Percentiles rank a stretch among this genome's conserved stretches.
These are phyloP conservation scores for Salminus brasiliensis DNA, from an alignment of 2,113 vertebrate species.

Conservation along the genomic window DNA sequence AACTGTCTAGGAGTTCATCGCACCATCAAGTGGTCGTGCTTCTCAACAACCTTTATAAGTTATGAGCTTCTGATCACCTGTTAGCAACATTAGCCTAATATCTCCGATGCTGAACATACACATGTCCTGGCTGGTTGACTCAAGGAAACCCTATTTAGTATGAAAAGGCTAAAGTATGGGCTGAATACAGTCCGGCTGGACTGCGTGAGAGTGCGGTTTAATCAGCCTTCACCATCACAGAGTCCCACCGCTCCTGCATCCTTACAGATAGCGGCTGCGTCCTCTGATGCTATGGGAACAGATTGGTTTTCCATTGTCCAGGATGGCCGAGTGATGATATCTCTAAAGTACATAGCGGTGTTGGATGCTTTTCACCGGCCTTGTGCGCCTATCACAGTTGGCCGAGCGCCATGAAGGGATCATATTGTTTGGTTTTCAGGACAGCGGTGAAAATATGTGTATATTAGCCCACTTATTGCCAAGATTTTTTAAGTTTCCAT, in stretches of 20 bases:
- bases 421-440: neutral
- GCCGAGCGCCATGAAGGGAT: neutral
- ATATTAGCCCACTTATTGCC: neutral
- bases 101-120: too few species aligned
- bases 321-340: conserved; percentile 32
- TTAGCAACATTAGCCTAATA: too few species aligned
- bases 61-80: too few species aligned
- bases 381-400: neutral
- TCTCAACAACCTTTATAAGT: too few species aligned
- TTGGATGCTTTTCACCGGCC: neutral
- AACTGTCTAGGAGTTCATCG: too few species aligned
- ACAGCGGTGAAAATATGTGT: neutral
- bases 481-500: too few species aligned
- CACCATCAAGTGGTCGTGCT: too few species aligned
- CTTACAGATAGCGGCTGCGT: conserved; percentile 60
- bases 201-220: conserved; percentile 11
- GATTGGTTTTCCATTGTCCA: conserved; percentile 27
- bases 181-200: neutral
- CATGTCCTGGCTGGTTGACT: too few species aligned
- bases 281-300: conserved; percentile 27
- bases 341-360: conserved; percentile 9
- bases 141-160: too few species aligned
- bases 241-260: conserved; percentile 62
- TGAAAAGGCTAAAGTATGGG: too few species aligned
- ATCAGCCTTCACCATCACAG: conserved; percentile 56